Percentiles rank a stretch among this genome's conserved stretches.
These are phyloP conservation scores for Xiphydria camelus DNA, from an alignment of 2,888 invertebrate genomes.

Conservation along the genomic window DNA sequence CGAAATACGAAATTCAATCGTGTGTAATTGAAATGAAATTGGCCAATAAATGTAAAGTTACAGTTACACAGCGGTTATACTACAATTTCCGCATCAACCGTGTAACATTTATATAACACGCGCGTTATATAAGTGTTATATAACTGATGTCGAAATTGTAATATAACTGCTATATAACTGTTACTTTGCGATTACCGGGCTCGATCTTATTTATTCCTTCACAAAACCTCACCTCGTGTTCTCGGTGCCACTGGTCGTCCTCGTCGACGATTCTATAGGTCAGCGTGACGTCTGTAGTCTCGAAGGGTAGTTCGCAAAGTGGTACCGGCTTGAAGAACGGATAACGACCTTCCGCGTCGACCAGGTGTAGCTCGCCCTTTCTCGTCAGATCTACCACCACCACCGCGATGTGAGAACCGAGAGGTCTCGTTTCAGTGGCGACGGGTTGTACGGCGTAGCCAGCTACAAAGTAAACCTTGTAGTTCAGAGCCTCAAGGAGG, in stretches of 20 bases:
- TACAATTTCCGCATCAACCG: no score
- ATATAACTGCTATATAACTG: no score
- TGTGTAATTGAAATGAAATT: no score
- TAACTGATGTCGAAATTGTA: no score
- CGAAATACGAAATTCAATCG: no score
- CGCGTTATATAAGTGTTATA: no score
- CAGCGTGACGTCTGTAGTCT: constrained; percentile 9
- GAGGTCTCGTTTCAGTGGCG: background rate
- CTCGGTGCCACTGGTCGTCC: constrained; percentile 12
- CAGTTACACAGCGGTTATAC: no score
- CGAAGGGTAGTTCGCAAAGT: constrained; percentile 2
- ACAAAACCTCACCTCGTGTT: constrained; percentile 9
- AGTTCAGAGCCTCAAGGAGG: constrained; percentile 9
- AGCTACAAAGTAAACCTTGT: constrained; percentile 4
- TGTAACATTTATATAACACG: no score
- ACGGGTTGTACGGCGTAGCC: background rate
- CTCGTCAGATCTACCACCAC: constrained; percentile 5
- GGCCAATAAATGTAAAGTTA: no score
- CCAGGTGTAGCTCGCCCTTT: constrained; percentile 8
- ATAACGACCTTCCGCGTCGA: constrained; percentile 7
- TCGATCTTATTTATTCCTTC: no score
- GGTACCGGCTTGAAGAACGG: constrained; percentile 13
- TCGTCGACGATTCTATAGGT: constrained; percentile 13
- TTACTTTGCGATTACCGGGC: no score
- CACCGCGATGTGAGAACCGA: constrained; percentile 9